Conservation (phyloP, 2,797 vertebrate genomes). For the Spinus pinus region DNA sequence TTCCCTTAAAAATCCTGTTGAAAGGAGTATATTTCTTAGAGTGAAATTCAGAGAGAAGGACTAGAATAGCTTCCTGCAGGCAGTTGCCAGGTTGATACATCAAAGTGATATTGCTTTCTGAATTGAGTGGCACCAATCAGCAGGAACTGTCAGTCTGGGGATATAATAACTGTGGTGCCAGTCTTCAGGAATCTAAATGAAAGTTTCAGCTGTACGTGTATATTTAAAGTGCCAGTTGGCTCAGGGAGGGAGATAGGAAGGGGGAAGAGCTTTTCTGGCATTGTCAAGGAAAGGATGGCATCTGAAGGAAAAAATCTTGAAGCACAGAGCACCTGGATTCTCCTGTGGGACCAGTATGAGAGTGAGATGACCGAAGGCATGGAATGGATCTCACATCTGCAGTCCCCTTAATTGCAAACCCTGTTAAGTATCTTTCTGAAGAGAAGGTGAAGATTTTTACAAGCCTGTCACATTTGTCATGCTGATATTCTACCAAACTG, state of each 20-base stretch:
- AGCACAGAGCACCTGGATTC: background rate
- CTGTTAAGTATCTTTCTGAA: background rate
- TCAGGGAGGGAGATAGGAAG: background rate
- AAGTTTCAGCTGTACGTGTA: conserved; percentile 30
- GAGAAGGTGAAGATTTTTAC: background rate
- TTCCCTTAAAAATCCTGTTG: conserved; percentile 29
- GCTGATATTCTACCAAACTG: background rate
- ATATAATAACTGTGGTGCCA: conserved; percentile 63
- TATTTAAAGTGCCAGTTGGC: conserved; percentile 32
- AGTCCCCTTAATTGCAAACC: background rate
- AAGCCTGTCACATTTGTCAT: conserved; percentile 25
- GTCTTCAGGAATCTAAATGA: conserved; percentile 54
- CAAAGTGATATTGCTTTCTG: conserved; percentile 43
- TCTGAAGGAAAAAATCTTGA: background rate
- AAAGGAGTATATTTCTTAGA: conserved; percentile 48
- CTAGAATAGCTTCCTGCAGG: conserved; percentile 64
- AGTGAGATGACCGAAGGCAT: background rate
- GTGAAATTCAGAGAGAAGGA: conserved; percentile 48
- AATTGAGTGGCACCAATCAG: conserved; percentile 65
- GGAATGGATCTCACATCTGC: background rate
- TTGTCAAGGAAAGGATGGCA: background rate
- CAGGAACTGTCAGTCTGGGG: conserved; percentile 59
- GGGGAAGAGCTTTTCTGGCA: background rate
- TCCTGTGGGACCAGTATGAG: background rate
- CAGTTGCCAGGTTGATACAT: conserved; percentile 61